Evolutionary conservation across 1,140 invertebrate genomes (phyloP).

Genomic region (Caenorhabditis remanei): DNA sequence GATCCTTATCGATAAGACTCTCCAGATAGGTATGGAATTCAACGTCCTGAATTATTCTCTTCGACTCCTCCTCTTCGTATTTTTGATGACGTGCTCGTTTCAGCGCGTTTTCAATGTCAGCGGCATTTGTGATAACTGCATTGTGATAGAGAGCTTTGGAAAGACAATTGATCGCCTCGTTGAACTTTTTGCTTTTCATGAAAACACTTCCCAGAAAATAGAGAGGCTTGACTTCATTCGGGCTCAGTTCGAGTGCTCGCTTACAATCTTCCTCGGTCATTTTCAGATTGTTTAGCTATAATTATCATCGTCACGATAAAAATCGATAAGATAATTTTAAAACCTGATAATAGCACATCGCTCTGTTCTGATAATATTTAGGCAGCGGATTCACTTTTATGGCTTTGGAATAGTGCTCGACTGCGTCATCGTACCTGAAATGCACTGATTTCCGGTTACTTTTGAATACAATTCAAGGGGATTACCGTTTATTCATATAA

Average conservation of each 20-base stretch:
- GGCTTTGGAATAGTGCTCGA: constrained; percentile 31
- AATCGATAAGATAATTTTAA: background rate
- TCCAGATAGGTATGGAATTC: constrained; percentile 33
- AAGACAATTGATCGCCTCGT: constrained; percentile 9
- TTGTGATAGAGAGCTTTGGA: constrained; percentile 28
- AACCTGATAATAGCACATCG: constrained; percentile 40
- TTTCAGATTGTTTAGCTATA: constrained; percentile 10
- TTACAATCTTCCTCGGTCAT: constrained; percentile 44
- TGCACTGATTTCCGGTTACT: background rate
- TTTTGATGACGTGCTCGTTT: constrained; percentile 24
- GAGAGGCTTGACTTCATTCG: constrained; percentile 28
- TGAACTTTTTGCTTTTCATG: background rate
- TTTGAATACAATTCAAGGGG: background rate
- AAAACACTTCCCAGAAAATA: constrained; percentile 46
- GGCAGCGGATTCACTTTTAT: constrained; percentile 32
- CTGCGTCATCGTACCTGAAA: constrained; percentile 21
- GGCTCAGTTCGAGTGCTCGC: constrained; percentile 16
- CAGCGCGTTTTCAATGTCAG: constrained; percentile 23
- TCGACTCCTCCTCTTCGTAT: constrained; percentile 41
- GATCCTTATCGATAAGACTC: constrained; percentile 23
- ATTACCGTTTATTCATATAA: constrained; percentile 38
- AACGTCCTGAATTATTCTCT: constrained; percentile 19
- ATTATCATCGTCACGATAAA: background rate
- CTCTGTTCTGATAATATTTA: constrained; percentile 48
- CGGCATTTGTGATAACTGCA: constrained; percentile 7